phyloP scores from a whole-genome alignment of 1,140 invertebrate species.

The Tetramorium parvispinum region DNA sequence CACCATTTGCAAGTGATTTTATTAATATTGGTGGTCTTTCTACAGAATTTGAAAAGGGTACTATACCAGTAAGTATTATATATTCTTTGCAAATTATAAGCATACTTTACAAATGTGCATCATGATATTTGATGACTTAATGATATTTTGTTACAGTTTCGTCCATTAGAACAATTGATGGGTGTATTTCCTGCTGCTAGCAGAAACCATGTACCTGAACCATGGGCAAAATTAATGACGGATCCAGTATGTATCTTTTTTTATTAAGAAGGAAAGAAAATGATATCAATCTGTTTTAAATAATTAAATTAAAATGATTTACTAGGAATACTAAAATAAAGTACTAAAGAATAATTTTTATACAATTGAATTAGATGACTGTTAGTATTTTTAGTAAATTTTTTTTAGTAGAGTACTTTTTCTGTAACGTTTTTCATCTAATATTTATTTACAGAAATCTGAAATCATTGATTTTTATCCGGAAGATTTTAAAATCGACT shows the following conservation, averaged over 20 bases:
- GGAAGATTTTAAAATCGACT: constrained; percentile 98
- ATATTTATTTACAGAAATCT: constrained; percentile 89
- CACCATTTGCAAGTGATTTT: constrained; percentile 99
- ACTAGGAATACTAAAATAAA: background rate
- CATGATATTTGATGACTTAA: background rate
- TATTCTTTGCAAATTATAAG: background rate
- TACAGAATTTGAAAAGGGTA: constrained; percentile 95
- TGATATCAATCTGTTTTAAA: background rate
- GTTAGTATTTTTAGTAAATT: background rate
- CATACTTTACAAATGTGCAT: background rate
- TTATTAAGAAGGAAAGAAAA: background rate
- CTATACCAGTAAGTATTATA: constrained; percentile 90
- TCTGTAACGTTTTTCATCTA: constrained; percentile 15
- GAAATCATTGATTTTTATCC: constrained; percentile 99
- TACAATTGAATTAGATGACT: background rate
- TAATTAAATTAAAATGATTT: background rate
- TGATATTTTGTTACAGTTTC: constrained; percentile 89
- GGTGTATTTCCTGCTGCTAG: constrained; percentile 99
- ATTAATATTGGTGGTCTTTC: constrained; percentile 94
- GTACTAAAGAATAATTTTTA: background rate
- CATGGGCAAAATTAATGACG: constrained; percentile 98
- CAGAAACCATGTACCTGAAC: constrained; percentile 95
- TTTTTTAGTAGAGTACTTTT: background rate
- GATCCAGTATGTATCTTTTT: constrained; percentile 90
- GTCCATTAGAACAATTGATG: constrained; percentile 99